phyloP scores from a whole-genome alignment of 2,113 vertebrate species.

The Paracanthobrama guichenoti region DNA sequence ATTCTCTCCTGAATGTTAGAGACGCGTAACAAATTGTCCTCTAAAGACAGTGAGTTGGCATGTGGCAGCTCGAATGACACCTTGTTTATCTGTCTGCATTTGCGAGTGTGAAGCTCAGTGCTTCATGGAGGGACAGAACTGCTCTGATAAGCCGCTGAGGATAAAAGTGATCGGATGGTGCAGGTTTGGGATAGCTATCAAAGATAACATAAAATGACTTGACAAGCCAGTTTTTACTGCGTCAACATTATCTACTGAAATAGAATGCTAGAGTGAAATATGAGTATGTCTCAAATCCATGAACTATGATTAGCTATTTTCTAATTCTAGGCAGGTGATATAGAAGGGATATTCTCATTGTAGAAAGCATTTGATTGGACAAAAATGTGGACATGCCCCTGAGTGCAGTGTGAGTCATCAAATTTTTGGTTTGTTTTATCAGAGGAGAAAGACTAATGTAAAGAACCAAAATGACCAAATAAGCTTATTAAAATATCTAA shows the following conservation, averaged over 20 bases:
- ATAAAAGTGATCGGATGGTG: not conserved
- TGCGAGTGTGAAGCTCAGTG: not conserved
- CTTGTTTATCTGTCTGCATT: slow-evolving; percentile 24
- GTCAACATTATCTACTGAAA: slow-evolving; percentile 14
- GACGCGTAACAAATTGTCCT: slow-evolving; percentile 51
- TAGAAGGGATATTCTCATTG: too few relatives aligned
- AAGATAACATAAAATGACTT: not conserved
- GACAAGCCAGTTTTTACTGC: not conserved
- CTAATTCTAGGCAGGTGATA: too few relatives aligned
- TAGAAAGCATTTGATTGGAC: too few relatives aligned
- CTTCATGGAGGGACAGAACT: not conserved
- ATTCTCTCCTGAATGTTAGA: slow-evolving; percentile 40
- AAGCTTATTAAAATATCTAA: not conserved
- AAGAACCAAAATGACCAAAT: not conserved
- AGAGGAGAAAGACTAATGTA: not conserved
- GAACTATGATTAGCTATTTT: too few relatives aligned
- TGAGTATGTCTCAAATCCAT: not conserved
- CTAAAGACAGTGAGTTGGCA: slow-evolving; percentile 30
- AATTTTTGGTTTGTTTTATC: not conserved
- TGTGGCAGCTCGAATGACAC: slow-evolving; percentile 7
- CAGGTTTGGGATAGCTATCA: slow-evolving; percentile 3
- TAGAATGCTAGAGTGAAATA: not conserved
- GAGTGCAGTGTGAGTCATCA: too few relatives aligned
- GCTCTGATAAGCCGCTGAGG: not conserved
- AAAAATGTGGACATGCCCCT: not conserved